A percentile compares a stretch with the other conserved stretches of the same genome.
Conservation (phyloP, 2,888 invertebrate species). For the Callyntrura guangdongensis region DNA sequence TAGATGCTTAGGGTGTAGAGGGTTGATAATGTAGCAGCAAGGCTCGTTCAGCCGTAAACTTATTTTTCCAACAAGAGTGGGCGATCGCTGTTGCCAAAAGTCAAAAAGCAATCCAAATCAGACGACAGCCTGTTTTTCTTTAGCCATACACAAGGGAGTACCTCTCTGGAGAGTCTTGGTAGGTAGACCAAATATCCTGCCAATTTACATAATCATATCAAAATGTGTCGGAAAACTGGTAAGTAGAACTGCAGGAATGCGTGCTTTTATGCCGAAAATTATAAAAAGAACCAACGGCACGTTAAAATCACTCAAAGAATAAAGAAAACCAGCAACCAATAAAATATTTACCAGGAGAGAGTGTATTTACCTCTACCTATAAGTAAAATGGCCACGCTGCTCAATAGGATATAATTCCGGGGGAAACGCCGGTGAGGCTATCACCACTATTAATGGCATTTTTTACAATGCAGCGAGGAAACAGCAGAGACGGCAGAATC, state of each 20-base stretch:
- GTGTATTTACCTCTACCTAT: too few species aligned
- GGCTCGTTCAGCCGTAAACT: slow-evolving; percentile 5
- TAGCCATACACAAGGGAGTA: background rate
- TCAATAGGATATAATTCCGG: background rate
- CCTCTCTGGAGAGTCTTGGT: background rate
- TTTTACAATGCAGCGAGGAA: background rate
- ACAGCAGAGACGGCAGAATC: slow-evolving; percentile 25
- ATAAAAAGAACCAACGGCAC: too few species aligned
- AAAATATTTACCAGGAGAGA: too few species aligned
- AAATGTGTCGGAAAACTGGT: background rate
- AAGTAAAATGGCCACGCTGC: background rate
- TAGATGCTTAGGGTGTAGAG: background rate
- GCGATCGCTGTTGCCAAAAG: slow-evolving; percentile 28
- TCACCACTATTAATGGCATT: background rate
- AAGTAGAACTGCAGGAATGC: too few species aligned
- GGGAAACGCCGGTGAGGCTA: background rate
- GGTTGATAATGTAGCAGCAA: background rate
- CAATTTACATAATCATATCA: background rate
- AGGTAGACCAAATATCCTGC: background rate
- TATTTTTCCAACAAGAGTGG: background rate
- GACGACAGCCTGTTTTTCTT: background rate
- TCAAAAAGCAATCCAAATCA: slow-evolving; percentile 27
- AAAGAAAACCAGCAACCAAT: too few species aligned
- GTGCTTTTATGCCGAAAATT: too few species aligned
- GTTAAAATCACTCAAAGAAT: too few species aligned